Evolutionary conservation across 2,888 invertebrate species (phyloP).

Genomic region (Ophioninae sp.): DNA sequence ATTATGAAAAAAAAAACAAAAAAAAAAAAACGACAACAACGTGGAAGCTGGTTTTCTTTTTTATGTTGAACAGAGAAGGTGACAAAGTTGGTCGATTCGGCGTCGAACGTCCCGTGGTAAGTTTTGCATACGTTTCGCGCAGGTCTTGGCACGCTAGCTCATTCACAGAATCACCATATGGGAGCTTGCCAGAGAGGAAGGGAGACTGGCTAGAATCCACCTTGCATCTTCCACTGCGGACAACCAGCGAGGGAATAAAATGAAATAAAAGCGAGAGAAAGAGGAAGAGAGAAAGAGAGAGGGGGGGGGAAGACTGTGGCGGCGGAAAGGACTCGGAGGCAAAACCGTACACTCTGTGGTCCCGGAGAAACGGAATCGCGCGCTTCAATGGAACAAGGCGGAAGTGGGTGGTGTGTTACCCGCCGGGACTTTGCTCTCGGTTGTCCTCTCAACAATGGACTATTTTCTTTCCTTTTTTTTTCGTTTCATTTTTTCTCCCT

Average conservation of each 20-base stretch:
- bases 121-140: conserved; percentile 22
- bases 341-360: conserved; percentile 43
- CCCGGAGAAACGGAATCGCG: conserved; percentile 58
- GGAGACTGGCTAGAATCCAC: conserved; percentile 46
- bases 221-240: conserved; percentile 54
- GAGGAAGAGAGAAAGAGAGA: conserved; percentile 28
- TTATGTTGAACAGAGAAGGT: neutral
- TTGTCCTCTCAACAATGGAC: conserved; percentile 24
- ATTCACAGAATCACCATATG: conserved; percentile 62
- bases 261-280: conserved; percentile 55
- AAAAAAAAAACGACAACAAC: conserved; percentile 1
- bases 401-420: conserved; percentile 61
- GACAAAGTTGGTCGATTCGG: conserved; percentile 14
- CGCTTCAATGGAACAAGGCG: conserved; percentile 64
- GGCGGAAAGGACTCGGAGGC: conserved; percentile 33
- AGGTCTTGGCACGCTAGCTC: conserved; percentile 58
- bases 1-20: neutral
- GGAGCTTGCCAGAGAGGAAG: conserved; percentile 24
- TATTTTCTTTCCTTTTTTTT: conserved; percentile 19
- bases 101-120: conserved; percentile 30
- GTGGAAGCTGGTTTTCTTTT: neutral
- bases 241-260: conserved; percentile 51
- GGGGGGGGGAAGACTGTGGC: conserved; percentile 45
- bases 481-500: neutral
- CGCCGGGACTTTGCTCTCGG: conserved; percentile 34